Conservation (phyloP, 2,888 invertebrate genomes). For the Clitarchus hookeri region DNA sequence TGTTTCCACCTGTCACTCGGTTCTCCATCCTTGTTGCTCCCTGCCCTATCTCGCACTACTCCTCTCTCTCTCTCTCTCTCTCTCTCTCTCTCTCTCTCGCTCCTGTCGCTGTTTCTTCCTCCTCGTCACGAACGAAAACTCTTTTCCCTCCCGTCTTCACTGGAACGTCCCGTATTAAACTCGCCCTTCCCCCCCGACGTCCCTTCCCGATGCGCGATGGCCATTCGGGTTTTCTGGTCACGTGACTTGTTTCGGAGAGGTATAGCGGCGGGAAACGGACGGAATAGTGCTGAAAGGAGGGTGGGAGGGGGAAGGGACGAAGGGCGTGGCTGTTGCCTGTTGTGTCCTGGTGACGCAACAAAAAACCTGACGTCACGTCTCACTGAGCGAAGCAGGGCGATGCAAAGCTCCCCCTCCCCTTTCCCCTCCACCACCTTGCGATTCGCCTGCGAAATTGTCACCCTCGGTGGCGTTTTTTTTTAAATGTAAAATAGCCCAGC, state of each 20-base stretch:
- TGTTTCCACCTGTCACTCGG: conserved; percentile 2
- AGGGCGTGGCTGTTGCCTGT: background rate
- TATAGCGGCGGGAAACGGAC: background rate
- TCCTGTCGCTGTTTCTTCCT: background rate
- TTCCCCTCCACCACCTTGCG: background rate
- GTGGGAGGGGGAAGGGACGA: too few species aligned
- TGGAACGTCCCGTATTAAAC: background rate
- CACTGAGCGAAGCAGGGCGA: background rate
- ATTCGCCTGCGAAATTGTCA: background rate
- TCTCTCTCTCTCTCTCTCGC: background rate
- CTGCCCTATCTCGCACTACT: background rate
- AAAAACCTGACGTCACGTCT: background rate
- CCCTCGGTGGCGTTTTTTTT: background rate
- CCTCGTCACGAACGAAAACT: conserved; percentile 14
- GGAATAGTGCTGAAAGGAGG: background rate
- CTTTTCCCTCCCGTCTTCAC: background rate
- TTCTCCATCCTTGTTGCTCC: background rate
- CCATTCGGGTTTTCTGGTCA: conserved; percentile 8
- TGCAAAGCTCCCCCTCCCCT: background rate
- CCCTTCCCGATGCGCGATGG: background rate
- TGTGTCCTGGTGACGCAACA: background rate
- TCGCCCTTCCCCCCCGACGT: background rate
- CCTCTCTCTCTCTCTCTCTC: background rate
- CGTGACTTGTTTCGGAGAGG: conserved; percentile 14
- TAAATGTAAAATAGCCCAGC: background rate